phyloP scores from a whole-genome alignment of 53 echinoderm and acorn worm species.

The Holothuria leucospilota region DNA sequence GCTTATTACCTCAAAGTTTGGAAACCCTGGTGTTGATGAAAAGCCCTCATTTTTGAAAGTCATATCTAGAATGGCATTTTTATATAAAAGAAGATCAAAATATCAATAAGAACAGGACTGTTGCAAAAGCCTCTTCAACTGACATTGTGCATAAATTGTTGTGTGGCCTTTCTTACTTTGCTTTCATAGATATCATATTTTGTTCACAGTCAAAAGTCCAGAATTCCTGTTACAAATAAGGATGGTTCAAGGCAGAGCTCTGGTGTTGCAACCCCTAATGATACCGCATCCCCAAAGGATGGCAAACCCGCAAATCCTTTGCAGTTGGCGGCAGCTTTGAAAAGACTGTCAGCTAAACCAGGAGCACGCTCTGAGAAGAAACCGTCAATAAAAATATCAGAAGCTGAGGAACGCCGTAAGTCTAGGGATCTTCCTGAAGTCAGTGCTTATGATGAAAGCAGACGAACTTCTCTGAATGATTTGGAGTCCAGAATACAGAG shows the following conservation, averaged over 20 bases:
- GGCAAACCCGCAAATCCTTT: slow-evolving; percentile 67
- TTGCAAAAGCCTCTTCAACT: too few species aligned
- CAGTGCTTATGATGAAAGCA: slow-evolving; percentile 62
- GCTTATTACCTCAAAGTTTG: too few species aligned
- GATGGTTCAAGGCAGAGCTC: slow-evolving; percentile 26
- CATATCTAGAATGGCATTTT: too few species aligned
- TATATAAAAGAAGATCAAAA: too few species aligned
- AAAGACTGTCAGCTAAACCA: slow-evolving; percentile 60
- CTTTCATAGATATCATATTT: too few species aligned
- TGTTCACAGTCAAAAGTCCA: slow-evolving; percentile 1
- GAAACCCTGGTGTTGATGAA: too few species aligned
- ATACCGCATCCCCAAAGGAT: slow-evolving; percentile 50
- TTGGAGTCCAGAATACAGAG: slow-evolving; percentile 64
- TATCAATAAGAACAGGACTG: too few species aligned
- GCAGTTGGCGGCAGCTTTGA: slow-evolving; percentile 68
- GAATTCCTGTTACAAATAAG: slow-evolving; percentile 1
- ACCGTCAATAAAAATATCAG: slow-evolving; percentile 5
- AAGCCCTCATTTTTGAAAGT: too few species aligned
- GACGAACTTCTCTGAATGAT: slow-evolving; percentile 62
- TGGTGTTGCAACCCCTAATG: slow-evolving; percentile 44
- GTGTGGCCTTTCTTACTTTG: too few species aligned
- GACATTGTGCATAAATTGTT: too few species aligned
- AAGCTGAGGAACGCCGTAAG: slow-evolving; percentile 22
- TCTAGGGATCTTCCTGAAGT: slow-evolving; percentile 48
- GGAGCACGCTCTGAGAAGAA: background rate